Evolutionary conservation across 2,113 vertebrate genomes (phyloP), one percentile per base, ranked within the genome.

Genomic region (Emberiza fucata): DNA sequence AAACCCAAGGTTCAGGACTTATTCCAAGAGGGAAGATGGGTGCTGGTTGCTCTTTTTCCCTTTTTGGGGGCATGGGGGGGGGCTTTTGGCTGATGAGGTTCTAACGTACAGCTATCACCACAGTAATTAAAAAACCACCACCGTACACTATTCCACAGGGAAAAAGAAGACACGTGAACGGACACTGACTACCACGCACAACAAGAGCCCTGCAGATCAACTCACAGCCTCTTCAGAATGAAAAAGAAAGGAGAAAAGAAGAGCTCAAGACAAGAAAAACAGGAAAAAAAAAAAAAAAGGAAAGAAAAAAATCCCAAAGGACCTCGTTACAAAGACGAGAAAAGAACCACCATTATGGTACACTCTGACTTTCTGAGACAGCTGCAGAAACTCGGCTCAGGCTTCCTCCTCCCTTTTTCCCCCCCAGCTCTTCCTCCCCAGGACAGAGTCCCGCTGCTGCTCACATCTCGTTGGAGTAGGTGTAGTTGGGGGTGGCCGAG

Each of bases 391-490:
- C 90, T 90, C 59, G 5, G 89, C 94, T 93, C 90, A 82, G 90
- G 82, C 70, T 48, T 90, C 59, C 28, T 95, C 90, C 40, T 33
- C 60, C 80, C 51, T 69, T 68, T 40, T 29, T 84, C 47, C 53
- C 33, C 39, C 85, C 86, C 68, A 73, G 92, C 86, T 95, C 82
- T 86, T 78, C 44, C 20, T 25, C 90, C 88, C 4, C 2, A 93
- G 91, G 88, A 76, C 91, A 77, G 87, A 44, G 81, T 95, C 92
- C 92, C 4, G 75, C 84, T 57, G 83, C 84, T 40, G 92, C 92
- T 98, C 97, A 99, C 99, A 99, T 99, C 61, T 99, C 99, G 27
- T 99, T 99, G 76, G 99, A 98, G 77, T 99, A 99, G 86, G 99
- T 99, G 96, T 99, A 99, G 96, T 98, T 99, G 56, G 99, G 99